Evolutionary conservation across 2,888 invertebrate genomes (phyloP).

Genomic region (Lasioglossum figueresi): DNA sequence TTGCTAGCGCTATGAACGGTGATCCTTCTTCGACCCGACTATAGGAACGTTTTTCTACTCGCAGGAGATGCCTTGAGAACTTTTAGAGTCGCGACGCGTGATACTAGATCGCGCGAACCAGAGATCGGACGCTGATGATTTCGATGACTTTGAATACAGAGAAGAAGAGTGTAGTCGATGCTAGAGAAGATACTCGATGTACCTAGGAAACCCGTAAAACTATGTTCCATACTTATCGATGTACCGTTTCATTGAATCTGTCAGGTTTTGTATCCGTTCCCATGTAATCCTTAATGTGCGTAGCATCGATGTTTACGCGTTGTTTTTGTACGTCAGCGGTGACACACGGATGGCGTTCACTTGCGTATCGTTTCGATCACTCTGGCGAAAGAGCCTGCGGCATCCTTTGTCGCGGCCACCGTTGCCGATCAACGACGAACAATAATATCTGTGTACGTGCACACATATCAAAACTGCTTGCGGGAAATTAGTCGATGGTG

Average conservation of each 20-base stretch:
- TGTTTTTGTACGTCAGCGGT: constrained; percentile 33
- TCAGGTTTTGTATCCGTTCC: constrained; percentile 37
- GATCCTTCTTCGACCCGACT: not conserved
- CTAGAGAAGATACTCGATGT: constrained; percentile 22
- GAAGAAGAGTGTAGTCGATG: constrained; percentile 5
- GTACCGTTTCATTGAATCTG: constrained; percentile 25
- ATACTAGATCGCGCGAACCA: constrained; percentile 1
- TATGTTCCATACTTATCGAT: constrained; percentile 23
- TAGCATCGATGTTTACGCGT: constrained; percentile 33
- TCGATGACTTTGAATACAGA: constrained; percentile 15
- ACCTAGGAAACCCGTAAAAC: constrained; percentile 9
- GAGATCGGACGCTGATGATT: not conserved
- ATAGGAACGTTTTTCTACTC: constrained; percentile 28
- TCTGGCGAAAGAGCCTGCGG: not conserved
- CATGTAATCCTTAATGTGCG: constrained; percentile 28
- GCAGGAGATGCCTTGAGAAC: constrained; percentile 12
- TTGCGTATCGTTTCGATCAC: constrained; percentile 17
- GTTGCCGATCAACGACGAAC: constrained; percentile 12
- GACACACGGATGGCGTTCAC: constrained; percentile 21
- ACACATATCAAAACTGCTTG: constrained; percentile 44
- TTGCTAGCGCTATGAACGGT: not conserved
- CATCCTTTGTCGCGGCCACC: not conserved
- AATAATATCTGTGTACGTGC: constrained; percentile 26
- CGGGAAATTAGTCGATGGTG: not conserved
- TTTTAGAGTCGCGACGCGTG: not conserved